A percentile compares a stretch with the other conserved stretches of the same genome.
Conservation (phyloP, 2,888 invertebrate genomes). For the Tipula helvola region DNA sequence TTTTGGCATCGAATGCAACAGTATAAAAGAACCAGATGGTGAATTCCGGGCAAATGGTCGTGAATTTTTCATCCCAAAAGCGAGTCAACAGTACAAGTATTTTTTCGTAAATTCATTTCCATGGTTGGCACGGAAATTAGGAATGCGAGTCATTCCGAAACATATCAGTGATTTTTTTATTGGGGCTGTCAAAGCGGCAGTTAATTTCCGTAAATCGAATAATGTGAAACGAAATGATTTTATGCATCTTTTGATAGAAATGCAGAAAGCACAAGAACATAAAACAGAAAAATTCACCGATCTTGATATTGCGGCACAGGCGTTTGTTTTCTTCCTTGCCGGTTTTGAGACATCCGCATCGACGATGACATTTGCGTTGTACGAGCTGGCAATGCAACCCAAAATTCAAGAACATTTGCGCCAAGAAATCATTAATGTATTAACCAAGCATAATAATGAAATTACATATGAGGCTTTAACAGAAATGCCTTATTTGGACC, state of each 20-base stretch:
- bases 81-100: not conserved
- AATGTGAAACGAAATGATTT: constrained; percentile 21
- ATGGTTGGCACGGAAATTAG: not conserved
- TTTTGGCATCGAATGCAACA: constrained; percentile 31
- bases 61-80: constrained; percentile 29
- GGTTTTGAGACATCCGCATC: constrained; percentile 29
- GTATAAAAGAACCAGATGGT: constrained; percentile 24
- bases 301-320: constrained; percentile 20
- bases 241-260: constrained; percentile 15
- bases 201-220: constrained; percentile 11
- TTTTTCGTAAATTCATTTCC: not conserved
- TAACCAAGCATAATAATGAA: constrained; percentile 9
- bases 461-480: constrained; percentile 12
- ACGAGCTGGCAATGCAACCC: constrained; percentile 21
- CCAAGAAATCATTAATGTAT: not conserved
- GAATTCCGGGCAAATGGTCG: constrained; percentile 21
- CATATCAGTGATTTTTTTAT: not conserved
- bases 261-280: constrained; percentile 13
- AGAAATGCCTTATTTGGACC: constrained; percentile 14
- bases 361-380: constrained; percentile 23
- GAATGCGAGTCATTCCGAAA: not conserved
- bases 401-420: constrained; percentile 12
- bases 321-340: constrained; percentile 25
- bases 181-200: no score
- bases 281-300: not conserved